phyloP scores from a whole-genome alignment of 2,113 vertebrate species.

The Gallinago undulata region DNA sequence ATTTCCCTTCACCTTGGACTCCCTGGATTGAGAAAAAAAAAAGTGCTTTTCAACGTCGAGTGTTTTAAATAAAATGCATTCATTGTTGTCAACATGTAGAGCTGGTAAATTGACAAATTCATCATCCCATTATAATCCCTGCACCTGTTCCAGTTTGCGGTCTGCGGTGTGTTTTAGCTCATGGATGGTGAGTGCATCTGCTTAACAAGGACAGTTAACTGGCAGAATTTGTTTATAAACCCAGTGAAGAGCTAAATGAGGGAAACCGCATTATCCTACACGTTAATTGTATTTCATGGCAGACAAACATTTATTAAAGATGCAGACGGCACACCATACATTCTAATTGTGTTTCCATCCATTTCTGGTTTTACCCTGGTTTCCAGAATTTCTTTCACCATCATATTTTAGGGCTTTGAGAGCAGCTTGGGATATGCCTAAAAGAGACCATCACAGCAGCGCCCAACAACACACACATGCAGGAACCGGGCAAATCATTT shows the following conservation, averaged over 20 bases:
- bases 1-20: not conserved
- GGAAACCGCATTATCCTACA: slow-evolving; percentile 77
- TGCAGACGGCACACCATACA: slow-evolving; percentile 66
- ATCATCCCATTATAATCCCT: slow-evolving; percentile 55
- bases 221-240: slow-evolving; percentile 78
- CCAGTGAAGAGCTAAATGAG: slow-evolving; percentile 75
- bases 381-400: slow-evolving; percentile 45
- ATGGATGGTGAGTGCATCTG: slow-evolving; percentile 71
- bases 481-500: not conserved
- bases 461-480: rapidly evolving
- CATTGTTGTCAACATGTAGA: slow-evolving; percentile 22
- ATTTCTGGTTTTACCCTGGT: slow-evolving; percentile 65
- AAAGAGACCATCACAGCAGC: not conserved
- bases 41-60: not conserved
- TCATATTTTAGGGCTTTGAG: not conserved
- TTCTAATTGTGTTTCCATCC: slow-evolving; percentile 74
- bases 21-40: not conserved
- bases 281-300: slow-evolving; percentile 77
- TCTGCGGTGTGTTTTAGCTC: slow-evolving; percentile 49
- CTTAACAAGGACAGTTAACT: slow-evolving; percentile 69
- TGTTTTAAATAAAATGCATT: slow-evolving; percentile 41
- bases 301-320: slow-evolving; percentile 76
- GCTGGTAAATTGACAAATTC: slow-evolving; percentile 59
- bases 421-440: not conserved
- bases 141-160: slow-evolving; percentile 73